Base-by-base conservation (phyloP, 2,888 invertebrate species). In the Serripes groenlandicus region DNA sequence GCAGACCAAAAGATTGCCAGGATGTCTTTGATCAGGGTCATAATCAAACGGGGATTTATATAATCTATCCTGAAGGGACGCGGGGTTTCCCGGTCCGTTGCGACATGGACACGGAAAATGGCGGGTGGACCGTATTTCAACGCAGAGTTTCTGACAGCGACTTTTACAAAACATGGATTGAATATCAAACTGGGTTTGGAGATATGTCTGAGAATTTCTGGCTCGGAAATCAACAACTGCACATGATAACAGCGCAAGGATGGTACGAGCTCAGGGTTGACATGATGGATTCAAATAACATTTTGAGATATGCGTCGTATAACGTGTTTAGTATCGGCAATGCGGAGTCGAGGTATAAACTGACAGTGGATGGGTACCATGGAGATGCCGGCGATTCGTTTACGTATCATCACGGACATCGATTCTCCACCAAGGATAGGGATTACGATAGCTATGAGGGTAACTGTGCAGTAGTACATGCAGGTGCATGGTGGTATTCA, bases 101-200 rank as follows among this genome's bases (percentile, higher is more conserved):
- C 35, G 81, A 81, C 35, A 76, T 76, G 81, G 49, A 52, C 21
- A 54, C 68, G n/a, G 42, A 32, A 0, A 11, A 21, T 34, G 81
- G 81, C 3, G 81, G 73, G 11, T 81, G 81, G 81, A 81, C 81
- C 9, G 74, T 81, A 4, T 62, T 78, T 26, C 81, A 81, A 56
- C 56, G 81, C 7, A 42, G 80, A 66, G 28, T 81, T 9, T 66
- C 66, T 15, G n/a, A 64, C 32, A 75, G 26, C 7, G 77, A 81
- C 30, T 82, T 78, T 62, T 71, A 82, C 23, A 60, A 35, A 56
- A 74, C 54, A 15, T 82, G 82, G 82, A 26, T 32, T n/a, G 68
- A 71, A 21, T 82, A 82, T 35, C 35, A 78, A 64, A 28, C 15
- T 7, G 78, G 78, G 0, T 78, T 82, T 32, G 82, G 82, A 18